Evolutionary conservation across 2,797 vertebrate species (phyloP), one percentile per base, ranked within the genome.

Genomic region (Tadarida brasiliensis): DNA sequence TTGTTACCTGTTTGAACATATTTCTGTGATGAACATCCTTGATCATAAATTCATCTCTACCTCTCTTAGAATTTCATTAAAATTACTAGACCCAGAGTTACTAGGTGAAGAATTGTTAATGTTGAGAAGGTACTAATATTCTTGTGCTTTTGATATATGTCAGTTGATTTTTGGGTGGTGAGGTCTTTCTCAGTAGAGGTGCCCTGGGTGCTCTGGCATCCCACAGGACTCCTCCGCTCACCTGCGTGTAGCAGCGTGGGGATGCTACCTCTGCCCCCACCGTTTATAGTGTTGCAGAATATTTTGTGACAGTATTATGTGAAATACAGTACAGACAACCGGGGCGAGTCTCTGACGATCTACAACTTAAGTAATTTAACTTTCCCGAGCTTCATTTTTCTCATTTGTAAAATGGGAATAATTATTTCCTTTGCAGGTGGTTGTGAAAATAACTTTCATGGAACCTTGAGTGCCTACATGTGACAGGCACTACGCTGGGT

Each of bases 61-160:
- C 5, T 63, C 20, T 90, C 68, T 67, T 68, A 76, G 81, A 73
- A 30, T 94, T 73, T 67, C 65, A 73, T 94, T 83, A 90, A 35
- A 95, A 30, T 76, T 87, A 26, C 16, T 74, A 33, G 68, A 93
- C 86, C 81, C 4, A 51, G 44, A 84, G 73, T 94, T 83, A 44
- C 16, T 77, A 90, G 30, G 28, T 73, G 44, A 77, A 78, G 47
- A 54, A 7, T 49, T 85, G 78, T n/a, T 70, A 85, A 30, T 33
- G 33, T 35, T 70, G n/a, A 65, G 14, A 82, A 20, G 12, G 24
- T 59, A 68, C 56, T 95, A 83, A 22, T 35, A 70, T 61, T 83
- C 19, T 74, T 87, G 44, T 70, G 63, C n/a, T 82, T 94, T 71
- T 51, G 14, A 70, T 84, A 49, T 12, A 89, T 24, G 35, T 39